Evolutionary conservation across 2,797 vertebrate genomes (phyloP).

Genomic region (Argyrosomus regius): DNA sequence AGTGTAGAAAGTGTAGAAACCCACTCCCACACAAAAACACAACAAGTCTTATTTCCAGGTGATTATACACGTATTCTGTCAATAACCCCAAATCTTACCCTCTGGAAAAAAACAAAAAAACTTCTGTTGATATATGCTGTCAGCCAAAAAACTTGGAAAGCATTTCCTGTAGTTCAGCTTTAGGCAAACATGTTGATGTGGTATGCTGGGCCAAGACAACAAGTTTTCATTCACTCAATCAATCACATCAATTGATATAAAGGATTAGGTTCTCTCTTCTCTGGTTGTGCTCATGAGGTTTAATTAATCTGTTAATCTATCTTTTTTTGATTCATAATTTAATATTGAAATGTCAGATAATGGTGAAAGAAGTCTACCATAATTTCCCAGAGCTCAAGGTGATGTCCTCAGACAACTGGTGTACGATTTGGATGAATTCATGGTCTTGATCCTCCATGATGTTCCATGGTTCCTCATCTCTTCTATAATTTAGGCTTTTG

Average conservation of each 20-base stretch:
- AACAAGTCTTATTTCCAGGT: too few relatives aligned
- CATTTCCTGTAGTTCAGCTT: conserved; percentile 7
- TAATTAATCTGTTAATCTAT: neutral
- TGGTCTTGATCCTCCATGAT: neutral
- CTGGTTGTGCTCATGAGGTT: neutral
- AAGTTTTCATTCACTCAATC: conserved; percentile 2
- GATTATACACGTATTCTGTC: too few relatives aligned
- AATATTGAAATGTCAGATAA: neutral
- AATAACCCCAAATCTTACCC: too few relatives aligned
- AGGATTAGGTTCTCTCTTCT: neutral
- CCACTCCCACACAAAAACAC: too few relatives aligned
- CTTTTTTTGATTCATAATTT: neutral
- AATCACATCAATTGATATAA: conserved; percentile 3
- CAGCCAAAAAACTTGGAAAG: neutral
- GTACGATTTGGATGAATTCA: neutral
- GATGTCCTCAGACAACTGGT: neutral
- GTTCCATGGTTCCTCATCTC: neutral
- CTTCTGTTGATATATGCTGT: neutral
- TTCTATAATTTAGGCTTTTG: neutral
- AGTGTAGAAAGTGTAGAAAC: too few relatives aligned
- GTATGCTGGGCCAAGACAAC: neutral
- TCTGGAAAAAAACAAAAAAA: too few relatives aligned
- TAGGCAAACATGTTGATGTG: conserved; percentile 1
- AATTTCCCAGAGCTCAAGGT: neutral
- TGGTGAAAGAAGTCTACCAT: neutral